These are phyloP conservation scores for Scaptomyza pallida DNA, from an alignment of 1,140 invertebrate genomes.

Conservation along the genomic window DNA sequence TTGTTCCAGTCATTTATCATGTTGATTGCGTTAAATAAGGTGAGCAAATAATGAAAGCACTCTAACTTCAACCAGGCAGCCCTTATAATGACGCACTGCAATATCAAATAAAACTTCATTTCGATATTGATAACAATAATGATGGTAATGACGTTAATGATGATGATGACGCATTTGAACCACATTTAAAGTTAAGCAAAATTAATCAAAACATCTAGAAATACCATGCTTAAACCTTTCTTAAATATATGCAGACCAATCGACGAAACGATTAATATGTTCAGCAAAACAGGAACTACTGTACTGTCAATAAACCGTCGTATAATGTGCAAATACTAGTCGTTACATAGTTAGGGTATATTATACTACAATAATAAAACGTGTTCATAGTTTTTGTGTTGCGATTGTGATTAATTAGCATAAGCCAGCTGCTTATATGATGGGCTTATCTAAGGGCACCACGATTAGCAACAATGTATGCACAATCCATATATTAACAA, in stretches of 20 bases:
- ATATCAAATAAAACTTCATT: slow-evolving; percentile 16
- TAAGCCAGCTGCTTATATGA: neutral
- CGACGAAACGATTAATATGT: no score
- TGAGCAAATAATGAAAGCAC: slow-evolving; percentile 35
- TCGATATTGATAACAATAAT: neutral
- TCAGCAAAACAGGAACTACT: no score
- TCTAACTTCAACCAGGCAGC: slow-evolving; percentile 17
- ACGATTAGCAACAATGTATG: slow-evolving; percentile 2
- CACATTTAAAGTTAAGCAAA: no score
- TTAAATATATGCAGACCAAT: no score
- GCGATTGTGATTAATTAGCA: slow-evolving; percentile 6
- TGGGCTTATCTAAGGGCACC: slow-evolving; percentile 19
- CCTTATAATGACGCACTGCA: slow-evolving; percentile 50
- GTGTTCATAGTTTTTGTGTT: neutral
- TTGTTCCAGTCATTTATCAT: slow-evolving; percentile 8
- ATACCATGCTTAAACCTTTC: no score
- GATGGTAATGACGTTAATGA: neutral
- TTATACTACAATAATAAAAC: no score
- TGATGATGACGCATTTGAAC: slow-evolving; percentile 12
- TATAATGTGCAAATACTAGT: no score
- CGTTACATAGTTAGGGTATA: no score
- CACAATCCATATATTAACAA: neutral
- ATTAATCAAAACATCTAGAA: neutral
- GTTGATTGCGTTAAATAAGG: slow-evolving; percentile 53
- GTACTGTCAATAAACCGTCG: no score